Percentiles rank a stretch among this genome's conserved stretches.
Conservation (phyloP, 2,113 vertebrate genomes). For the Festucalex cinctus region DNA sequence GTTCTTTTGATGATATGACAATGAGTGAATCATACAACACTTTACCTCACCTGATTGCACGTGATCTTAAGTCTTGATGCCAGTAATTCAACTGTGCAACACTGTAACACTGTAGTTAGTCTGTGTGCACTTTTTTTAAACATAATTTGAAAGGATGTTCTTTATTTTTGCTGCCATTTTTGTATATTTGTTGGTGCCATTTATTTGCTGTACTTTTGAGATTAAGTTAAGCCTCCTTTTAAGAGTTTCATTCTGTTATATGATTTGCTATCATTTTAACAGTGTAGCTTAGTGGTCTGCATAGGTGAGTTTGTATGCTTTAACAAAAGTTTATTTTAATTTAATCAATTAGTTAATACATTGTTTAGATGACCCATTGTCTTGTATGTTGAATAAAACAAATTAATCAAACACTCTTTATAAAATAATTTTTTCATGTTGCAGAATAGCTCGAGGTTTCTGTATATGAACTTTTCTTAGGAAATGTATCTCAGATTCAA, state of each 20-base stretch:
- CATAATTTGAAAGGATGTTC: neutral
- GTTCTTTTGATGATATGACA: neutral
- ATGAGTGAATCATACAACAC: constrained; percentile 1
- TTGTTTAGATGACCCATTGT: neutral
- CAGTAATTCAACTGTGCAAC: too few species aligned
- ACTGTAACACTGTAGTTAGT: neutral
- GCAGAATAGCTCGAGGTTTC: too few species aligned
- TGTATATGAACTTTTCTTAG: too few species aligned
- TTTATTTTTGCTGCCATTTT: neutral
- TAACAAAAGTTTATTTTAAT: neutral
- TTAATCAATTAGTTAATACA: neutral
- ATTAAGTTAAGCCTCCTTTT: neutral
- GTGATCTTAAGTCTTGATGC: neutral
- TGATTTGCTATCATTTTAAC: neutral
- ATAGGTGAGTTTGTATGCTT: neutral
- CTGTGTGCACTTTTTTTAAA: neutral
- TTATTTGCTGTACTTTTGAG: neutral
- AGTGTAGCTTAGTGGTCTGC: neutral
- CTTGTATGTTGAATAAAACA: neutral
- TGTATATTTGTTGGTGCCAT: neutral
- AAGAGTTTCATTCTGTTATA: neutral
- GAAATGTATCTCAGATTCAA: too few species aligned
- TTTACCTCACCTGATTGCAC: constrained; percentile 2
- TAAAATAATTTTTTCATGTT: neutral
- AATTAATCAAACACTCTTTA: neutral